Conservation (phyloP, 2,888 invertebrate species). For the Girardia tigrina region DNA sequence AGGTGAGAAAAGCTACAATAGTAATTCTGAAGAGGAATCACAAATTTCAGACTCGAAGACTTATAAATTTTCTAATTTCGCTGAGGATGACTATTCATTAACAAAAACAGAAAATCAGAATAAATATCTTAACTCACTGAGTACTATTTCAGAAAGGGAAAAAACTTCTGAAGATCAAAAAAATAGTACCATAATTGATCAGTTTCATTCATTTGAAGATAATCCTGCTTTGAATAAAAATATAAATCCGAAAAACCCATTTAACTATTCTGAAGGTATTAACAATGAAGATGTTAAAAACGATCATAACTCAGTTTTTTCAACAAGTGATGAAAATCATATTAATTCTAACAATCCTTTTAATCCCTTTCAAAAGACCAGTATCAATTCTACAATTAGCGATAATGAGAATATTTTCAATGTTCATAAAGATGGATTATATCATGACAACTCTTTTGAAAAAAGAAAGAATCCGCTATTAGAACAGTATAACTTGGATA, state of each 20-base stretch:
- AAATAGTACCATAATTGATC: not conserved
- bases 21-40: not conserved
- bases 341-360: not conserved
- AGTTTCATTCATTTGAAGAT: not conserved
- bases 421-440: too few species aligned
- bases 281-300: not conserved
- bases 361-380: not conserved
- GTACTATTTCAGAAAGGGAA: constrained; percentile 8
- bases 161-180: constrained; percentile 2
- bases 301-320: not conserved
- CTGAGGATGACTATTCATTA: not conserved
- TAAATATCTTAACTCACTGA: not conserved
- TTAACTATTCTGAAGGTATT: not conserved
- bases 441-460: too few species aligned
- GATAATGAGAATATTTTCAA: too few species aligned
- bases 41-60: not conserved
- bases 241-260: not conserved
- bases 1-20: not conserved
- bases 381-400: too few species aligned
- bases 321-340: not conserved
- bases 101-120: not conserved
- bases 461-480: too few species aligned
- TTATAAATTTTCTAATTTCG: not conserved
- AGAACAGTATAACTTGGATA: not conserved
- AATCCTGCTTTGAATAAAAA: not conserved